These are phyloP conservation scores for Cliona cf. orientalis DNA, from an alignment of 37 sponge, comb jelly and placozoan genomes.

Conservation along the genomic window DNA sequence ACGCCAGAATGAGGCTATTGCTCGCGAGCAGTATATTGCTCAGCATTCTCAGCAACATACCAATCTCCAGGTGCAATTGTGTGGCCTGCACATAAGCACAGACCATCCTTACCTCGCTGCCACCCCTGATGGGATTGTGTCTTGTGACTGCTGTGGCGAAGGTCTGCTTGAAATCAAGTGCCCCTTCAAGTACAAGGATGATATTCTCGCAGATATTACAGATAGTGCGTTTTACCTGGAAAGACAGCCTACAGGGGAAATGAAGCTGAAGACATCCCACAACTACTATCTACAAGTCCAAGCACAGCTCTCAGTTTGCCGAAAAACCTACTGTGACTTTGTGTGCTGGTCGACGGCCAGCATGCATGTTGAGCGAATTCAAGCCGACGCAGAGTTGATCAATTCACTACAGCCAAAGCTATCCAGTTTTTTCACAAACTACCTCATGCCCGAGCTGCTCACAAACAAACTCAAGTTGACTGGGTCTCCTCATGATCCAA, in stretches of 20 bases:
- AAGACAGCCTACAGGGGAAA: neutral
- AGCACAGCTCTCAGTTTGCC: neutral
- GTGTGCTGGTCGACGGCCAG: neutral
- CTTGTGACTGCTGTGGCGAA: neutral
- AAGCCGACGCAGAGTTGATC: neutral
- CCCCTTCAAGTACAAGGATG: neutral
- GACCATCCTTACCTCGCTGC: neutral
- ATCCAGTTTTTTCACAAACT: neutral
- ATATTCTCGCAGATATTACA: neutral
- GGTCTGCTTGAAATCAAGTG: neutral
- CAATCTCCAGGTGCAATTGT: neutral
- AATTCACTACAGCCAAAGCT: neutral
- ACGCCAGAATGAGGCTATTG: neutral
- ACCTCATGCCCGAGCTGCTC: neutral
- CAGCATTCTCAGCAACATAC: neutral
- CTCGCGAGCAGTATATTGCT: neutral
- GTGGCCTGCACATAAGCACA: neutral
- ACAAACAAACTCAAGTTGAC: slow-evolving; percentile 3
- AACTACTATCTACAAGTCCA: neutral
- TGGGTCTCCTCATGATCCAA: neutral
- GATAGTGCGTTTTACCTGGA: neutral
- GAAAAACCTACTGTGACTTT: neutral
- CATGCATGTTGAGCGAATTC: neutral
- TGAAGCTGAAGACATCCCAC: neutral
- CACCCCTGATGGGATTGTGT: neutral